Evolutionary conservation across 2,113 vertebrate species (phyloP).

Genomic region (Alethe diademata): DNA sequence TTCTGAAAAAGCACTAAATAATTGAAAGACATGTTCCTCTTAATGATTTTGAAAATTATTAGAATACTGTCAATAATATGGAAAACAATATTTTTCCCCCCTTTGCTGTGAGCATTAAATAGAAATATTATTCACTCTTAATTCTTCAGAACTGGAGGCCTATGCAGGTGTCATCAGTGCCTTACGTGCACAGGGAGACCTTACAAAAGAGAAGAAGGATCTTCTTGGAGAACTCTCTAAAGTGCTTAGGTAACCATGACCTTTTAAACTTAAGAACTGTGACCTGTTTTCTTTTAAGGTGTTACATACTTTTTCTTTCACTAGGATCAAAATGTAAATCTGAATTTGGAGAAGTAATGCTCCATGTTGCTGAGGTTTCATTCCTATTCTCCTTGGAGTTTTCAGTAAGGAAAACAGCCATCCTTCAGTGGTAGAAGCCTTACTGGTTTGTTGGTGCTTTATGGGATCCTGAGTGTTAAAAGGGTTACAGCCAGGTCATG

Average conservation of each 20-base stretch:
- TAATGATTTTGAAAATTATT: slow-evolving; percentile 17
- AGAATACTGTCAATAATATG: neutral
- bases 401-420: neutral
- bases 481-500: neutral
- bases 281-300: neutral
- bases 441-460: neutral
- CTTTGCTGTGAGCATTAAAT: slow-evolving; percentile 33
- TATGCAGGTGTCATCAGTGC: slow-evolving; percentile 98
- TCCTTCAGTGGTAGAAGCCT: neutral
- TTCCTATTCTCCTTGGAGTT: neutral
- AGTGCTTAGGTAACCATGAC: slow-evolving; percentile 87
- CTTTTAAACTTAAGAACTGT: neutral
- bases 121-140: slow-evolving; percentile 25
- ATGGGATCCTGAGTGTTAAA: neutral
- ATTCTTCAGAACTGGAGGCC: slow-evolving; percentile 90
- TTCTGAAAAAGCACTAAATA: neutral
- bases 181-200: slow-evolving; percentile 95
- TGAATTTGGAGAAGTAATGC: neutral
- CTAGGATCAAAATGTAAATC: rapidly evolving
- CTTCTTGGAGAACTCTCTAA: slow-evolving; percentile 96
- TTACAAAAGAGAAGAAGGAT: slow-evolving; percentile 97
- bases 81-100: neutral
- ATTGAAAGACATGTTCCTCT: neutral
- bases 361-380: neutral
- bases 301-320: neutral